phyloP scores from a whole-genome alignment of 2,797 vertebrate species.

The Eupleurogrammus muticus region DNA sequence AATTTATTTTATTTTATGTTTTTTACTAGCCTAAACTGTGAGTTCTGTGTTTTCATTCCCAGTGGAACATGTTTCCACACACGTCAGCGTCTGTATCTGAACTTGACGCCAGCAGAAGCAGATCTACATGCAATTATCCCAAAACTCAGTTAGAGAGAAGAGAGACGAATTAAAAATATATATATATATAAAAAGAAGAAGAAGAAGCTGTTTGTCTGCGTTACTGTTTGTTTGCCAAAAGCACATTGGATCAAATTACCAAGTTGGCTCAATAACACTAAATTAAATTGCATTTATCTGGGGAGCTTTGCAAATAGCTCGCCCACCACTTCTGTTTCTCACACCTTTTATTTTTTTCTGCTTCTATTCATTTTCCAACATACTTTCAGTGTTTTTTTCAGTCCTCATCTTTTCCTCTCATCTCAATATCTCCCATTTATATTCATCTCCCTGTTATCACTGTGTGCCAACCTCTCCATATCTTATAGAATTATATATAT shows the following conservation, averaged over 20 bases:
- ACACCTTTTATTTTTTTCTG: conserved; percentile 16
- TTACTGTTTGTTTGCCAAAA: conserved; percentile 54
- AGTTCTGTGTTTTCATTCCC: conserved; percentile 34
- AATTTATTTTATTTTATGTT: too few relatives aligned
- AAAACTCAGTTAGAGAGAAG: conserved; percentile 15
- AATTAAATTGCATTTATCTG: conserved; percentile 54
- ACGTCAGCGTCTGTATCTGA: conserved; percentile 48
- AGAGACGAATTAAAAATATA: conserved; percentile 1
- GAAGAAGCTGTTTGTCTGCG: conserved; percentile 12
- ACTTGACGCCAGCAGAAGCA: conserved; percentile 27
- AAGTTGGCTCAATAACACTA: conserved; percentile 54
- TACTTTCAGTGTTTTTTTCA: conserved; percentile 12
- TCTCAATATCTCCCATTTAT: conserved; percentile 15
- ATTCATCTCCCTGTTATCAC: conserved; percentile 11
- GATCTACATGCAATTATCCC: conserved; percentile 52
- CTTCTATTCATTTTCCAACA: background rate
- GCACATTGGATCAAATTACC: conserved; percentile 42
- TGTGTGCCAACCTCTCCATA: conserved; percentile 1
- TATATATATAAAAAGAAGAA: too few relatives aligned
- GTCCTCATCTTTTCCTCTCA: background rate
- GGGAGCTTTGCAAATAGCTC: conserved; percentile 41
- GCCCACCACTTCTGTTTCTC: conserved; percentile 8
- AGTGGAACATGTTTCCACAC: conserved; percentile 26
- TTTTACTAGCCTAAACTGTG: too few relatives aligned
- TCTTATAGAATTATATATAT: background rate